Conservation (phyloP, 2,113 vertebrate species). For the Tetrao urogallus region DNA sequence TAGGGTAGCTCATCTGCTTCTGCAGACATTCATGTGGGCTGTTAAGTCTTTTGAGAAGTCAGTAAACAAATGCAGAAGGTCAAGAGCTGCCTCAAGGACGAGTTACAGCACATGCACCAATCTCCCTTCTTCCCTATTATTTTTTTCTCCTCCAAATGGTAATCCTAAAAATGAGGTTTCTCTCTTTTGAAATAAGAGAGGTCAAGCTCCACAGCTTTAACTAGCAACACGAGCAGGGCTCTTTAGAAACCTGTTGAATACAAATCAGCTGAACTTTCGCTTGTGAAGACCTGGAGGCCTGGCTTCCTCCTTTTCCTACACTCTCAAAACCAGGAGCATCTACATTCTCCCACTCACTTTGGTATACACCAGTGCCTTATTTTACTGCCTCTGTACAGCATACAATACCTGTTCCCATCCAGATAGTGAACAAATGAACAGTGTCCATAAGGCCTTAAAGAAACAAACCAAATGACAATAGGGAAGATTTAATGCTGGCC, state of each 20-base stretch:
- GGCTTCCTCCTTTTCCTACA: neutral
- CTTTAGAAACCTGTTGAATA: neutral
- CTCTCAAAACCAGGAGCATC: neutral
- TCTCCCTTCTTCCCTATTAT: neutral
- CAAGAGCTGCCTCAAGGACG: neutral
- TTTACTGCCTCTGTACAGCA: neutral
- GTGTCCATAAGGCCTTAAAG: neutral
- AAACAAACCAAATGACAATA: neutral
- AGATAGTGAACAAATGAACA: neutral
- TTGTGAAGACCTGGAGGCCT: neutral
- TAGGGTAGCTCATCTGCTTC: neutral
- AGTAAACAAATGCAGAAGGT: neutral
- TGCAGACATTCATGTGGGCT: neutral
- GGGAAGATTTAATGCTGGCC: neutral
- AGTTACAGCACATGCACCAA: neutral
- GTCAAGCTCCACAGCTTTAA: neutral
- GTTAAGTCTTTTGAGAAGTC: neutral
- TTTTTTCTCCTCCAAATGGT: neutral
- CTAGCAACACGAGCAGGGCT: neutral
- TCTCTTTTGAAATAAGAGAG: neutral
- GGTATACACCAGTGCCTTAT: neutral
- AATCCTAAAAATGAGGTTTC: neutral
- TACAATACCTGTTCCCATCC: rapidly evolving
- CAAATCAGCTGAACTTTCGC: neutral
- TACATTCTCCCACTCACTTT: neutral